Percentiles rank a stretch among this genome's conserved stretches.
phyloP scores from a whole-genome alignment of 1,140 invertebrate genomes.

The Nephila pilipes region DNA sequence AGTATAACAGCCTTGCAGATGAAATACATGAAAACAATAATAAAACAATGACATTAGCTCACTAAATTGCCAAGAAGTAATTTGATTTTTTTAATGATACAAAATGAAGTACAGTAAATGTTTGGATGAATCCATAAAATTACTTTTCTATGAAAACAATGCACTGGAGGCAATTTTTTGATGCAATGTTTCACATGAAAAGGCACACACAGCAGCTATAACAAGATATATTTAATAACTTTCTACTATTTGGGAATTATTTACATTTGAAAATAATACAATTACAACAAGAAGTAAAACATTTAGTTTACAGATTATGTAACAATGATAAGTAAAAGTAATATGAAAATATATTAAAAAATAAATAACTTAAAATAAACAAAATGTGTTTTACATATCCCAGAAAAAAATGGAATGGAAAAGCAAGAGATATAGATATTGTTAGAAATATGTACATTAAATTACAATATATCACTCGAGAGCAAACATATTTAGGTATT shows the following conservation, averaged over 20 bases:
- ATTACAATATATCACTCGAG: too few relatives aligned
- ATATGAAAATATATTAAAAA: background rate
- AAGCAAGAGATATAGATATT: too few relatives aligned
- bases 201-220: background rate
- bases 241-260: background rate
- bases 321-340: background rate
- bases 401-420: too few relatives aligned
- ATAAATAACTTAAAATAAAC: background rate
- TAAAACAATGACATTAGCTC: too few relatives aligned
- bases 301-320: background rate
- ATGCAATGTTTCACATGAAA: conserved; percentile 3
- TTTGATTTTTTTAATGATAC: too few relatives aligned
- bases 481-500: too few relatives aligned
- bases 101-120: too few relatives aligned
- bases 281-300: background rate
- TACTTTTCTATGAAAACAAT: background rate
- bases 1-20: too few relatives aligned
- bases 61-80: too few relatives aligned
- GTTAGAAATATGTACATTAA: too few relatives aligned
- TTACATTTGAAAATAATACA: background rate
- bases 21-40: too few relatives aligned
- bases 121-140: too few relatives aligned
- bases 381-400: background rate
- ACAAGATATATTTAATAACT: background rate
- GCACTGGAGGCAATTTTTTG: background rate